Conservation (phyloP, 2,797 vertebrate genomes). For the Enteromius paludinosus region DNA sequence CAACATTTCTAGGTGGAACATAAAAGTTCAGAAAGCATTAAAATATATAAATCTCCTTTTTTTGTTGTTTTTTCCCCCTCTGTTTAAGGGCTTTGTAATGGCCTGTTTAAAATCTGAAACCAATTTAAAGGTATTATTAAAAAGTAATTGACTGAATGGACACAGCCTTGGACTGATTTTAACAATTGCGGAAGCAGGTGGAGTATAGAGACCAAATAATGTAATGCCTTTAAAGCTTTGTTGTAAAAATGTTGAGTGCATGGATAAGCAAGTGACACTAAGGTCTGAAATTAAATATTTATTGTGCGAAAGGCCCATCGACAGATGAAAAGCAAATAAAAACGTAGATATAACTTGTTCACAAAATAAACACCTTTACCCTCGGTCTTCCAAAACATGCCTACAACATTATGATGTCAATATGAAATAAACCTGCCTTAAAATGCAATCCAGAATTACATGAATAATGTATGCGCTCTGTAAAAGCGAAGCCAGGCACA, state of each 20-base stretch:
- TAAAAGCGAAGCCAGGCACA: slow-evolving; percentile 34
- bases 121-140: background rate
- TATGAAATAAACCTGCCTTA: slow-evolving; percentile 24
- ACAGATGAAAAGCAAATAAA: background rate
- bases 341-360: background rate
- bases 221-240: slow-evolving; percentile 3
- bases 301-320: slow-evolving; percentile 2
- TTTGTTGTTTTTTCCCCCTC: too few species aligned
- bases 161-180: background rate
- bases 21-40: too few species aligned
- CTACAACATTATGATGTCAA: background rate
- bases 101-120: background rate
- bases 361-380: slow-evolving; percentile 1
- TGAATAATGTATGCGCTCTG: slow-evolving; percentile 49
- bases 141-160: background rate
- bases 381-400: background rate
- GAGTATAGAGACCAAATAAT: background rate
- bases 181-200: background rate
- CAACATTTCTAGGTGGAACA: background rate
- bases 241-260: slow-evolving; percentile 6
- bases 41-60: background rate
- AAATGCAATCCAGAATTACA: slow-evolving; percentile 39
- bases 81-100: background rate
- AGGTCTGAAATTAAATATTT: background rate
- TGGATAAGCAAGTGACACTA: background rate